phyloP scores from a whole-genome alignment of 2,797 vertebrate genomes.

The Rhadinocentrus ornatus region DNA sequence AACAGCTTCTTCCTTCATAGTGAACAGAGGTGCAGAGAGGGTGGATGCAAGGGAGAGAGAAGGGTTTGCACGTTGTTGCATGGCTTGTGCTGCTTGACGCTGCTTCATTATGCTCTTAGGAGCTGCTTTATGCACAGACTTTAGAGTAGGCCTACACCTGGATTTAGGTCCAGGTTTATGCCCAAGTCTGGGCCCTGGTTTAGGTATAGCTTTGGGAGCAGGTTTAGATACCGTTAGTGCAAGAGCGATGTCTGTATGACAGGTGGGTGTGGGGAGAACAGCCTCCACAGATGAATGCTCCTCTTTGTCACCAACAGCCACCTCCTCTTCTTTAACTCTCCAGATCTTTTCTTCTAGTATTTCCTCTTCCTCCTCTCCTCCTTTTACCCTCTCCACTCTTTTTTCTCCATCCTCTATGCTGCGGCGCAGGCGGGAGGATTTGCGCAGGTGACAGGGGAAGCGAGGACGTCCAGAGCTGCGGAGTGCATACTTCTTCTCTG shows the following conservation, averaged over 20 bases:
- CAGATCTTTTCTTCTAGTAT: slow-evolving; percentile 73
- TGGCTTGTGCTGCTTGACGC: slow-evolving; percentile 67
- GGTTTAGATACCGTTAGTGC: slow-evolving; percentile 67
- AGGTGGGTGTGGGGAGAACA: slow-evolving; percentile 47
- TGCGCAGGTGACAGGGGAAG: slow-evolving; percentile 92
- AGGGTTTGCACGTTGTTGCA: slow-evolving; percentile 40
- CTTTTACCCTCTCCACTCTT: slow-evolving; percentile 67
- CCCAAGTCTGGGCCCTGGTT: slow-evolving; percentile 72
- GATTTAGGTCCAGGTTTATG: slow-evolving; percentile 77
- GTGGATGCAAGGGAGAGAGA: slow-evolving; percentile 53
- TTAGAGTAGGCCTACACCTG: slow-evolving; percentile 65
- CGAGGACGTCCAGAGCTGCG: slow-evolving; percentile 95
- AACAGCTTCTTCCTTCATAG: slow-evolving; percentile 58
- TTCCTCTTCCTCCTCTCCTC: slow-evolving; percentile 67
- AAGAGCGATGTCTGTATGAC: slow-evolving; percentile 61
- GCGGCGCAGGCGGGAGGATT: slow-evolving; percentile 85
- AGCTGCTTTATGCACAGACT: slow-evolving; percentile 73
- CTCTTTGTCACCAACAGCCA: slow-evolving; percentile 48
- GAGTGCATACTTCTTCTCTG: slow-evolving; percentile 93
- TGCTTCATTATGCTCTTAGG: slow-evolving; percentile 76
- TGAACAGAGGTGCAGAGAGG: slow-evolving; percentile 41
- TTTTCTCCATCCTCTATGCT: slow-evolving; percentile 77
- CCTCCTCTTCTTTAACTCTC: slow-evolving; percentile 73
- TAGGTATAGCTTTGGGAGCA: slow-evolving; percentile 66
- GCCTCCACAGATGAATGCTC: slow-evolving; percentile 59